These are phyloP conservation scores for Poecilus cupreus DNA, from an alignment of 2,888 invertebrate species.

Conservation along the genomic window DNA sequence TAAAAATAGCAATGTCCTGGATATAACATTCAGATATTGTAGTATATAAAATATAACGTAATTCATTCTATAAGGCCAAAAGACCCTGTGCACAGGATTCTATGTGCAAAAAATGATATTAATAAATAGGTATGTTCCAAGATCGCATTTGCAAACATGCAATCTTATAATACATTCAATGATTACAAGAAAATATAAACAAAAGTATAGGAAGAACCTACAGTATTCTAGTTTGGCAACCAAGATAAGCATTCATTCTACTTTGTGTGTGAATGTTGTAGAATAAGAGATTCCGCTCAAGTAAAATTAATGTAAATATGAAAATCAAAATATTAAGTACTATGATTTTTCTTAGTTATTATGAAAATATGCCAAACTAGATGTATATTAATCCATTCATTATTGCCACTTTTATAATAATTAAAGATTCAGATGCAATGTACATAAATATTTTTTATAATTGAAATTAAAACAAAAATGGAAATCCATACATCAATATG, in stretches of 20 bases:
- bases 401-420: constrained; percentile 47
- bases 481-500: background rate
- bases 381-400: constrained; percentile 36
- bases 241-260: background rate
- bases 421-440: background rate
- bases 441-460: background rate
- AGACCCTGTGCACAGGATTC: constrained; percentile 53
- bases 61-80: constrained; percentile 54
- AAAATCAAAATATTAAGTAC: constrained; percentile 18
- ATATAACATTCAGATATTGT: constrained; percentile 54
- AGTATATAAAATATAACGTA: constrained; percentile 54
- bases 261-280: background rate
- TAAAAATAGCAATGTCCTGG: constrained; percentile 56
- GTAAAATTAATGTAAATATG: background rate
- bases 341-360: background rate
- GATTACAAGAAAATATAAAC: constrained; percentile 23
- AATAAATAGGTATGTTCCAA: constrained; percentile 44
- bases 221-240: constrained; percentile 51
- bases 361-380: constrained; percentile 39
- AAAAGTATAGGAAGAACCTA: constrained; percentile 34
- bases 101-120: constrained; percentile 49
- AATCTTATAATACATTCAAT: background rate
- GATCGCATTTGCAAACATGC: constrained; percentile 1
- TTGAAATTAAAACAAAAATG: background rate
- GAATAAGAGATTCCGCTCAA: background rate